Evolutionary conservation across 2,113 vertebrate species (phyloP), one percentile per base, ranked within the genome.

Genomic region (Onychostoma macrolepis): DNA sequence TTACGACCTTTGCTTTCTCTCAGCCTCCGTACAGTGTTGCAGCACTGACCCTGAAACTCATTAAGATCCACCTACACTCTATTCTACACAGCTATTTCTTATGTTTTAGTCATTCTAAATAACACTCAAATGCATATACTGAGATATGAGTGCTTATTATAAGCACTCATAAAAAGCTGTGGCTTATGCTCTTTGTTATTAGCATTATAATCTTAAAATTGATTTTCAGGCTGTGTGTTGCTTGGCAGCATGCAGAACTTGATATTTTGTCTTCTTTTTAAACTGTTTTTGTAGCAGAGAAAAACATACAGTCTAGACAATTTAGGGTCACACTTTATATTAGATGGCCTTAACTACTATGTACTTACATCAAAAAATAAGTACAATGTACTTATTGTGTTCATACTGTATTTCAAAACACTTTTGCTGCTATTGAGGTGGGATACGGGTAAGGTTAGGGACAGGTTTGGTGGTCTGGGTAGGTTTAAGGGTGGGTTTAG

Each of bases 31-130:
- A 21, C 28, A 72, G 63, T 43, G 33, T 74, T 86, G 36, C 30
- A 50, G 33, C 21, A 9, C 11, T 80, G 63, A 24, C 33, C 13
- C 84, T 67, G 74, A 79, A 79, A 53, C 50, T 80, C 53, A 61
- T 85, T 79, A 53, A 79, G 12, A 79, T 67, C 33, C 63, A 69
- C 13, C 75, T 79, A 17, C 56, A 48, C 56, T 77, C 38, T 9
- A 19, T 30, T n/a, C 58, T n/a, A 43, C 38, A 65, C 36, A 63
- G 56, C 72, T 12, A 45, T 45, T 77, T 41, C 11, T 80, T 26
- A 30, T 36, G 15, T 80, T 76, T 53, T n/a, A 53, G 75, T 78
- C 8, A 41, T 26, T 81, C 43, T 50, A 45, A 75, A 45, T 24
- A 72, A 30, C 76, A 53, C 43, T 77, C 41, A 17, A 21, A 30